These are phyloP conservation scores for Hassar affinis DNA, from an alignment of 2,113 vertebrate species.

Conservation along the genomic window DNA sequence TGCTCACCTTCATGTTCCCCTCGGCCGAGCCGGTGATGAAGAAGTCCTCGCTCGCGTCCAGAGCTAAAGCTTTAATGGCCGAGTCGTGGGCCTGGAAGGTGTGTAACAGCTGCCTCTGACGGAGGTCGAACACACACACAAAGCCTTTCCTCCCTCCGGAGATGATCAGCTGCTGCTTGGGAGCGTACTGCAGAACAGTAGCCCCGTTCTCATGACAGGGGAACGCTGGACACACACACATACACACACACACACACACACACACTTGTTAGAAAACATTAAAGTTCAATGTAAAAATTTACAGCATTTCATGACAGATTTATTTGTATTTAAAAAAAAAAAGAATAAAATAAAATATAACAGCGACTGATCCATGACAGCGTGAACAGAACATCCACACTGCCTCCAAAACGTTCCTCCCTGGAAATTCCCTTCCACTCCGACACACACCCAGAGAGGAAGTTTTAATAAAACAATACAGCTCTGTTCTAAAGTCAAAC, in stretches of 20 bases:
- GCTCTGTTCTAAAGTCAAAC: no score
- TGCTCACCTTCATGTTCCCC: constrained; percentile 93
- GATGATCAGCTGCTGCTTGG: constrained; percentile 90
- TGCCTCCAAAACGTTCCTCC: background rate
- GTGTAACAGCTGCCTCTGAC: constrained; percentile 89
- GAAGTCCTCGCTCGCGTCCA: constrained; percentile 88
- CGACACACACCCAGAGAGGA: background rate
- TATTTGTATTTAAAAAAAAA: background rate
- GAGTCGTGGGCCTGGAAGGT: constrained; percentile 97
- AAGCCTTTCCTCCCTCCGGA: constrained; percentile 92
- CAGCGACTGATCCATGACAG: background rate
- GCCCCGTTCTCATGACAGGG: constrained; percentile 94
- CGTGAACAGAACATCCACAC: background rate
- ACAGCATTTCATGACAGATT: background rate
- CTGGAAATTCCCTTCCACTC: background rate
- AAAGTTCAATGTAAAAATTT: background rate
- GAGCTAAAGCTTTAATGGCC: constrained; percentile 88
- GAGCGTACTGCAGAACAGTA: constrained; percentile 93
- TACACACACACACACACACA: background rate
- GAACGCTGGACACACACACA: constrained; percentile 76
- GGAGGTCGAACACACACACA: constrained; percentile 91
- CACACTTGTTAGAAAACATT: background rate
- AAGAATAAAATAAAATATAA: background rate
- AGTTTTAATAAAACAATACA: background rate
- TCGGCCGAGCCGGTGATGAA: constrained; percentile 95